A percentile compares a stretch with the other conserved stretches of the same genome.
Conservation (phyloP, 2,888 invertebrate species). For the Glyphotaelius pellucidus region DNA sequence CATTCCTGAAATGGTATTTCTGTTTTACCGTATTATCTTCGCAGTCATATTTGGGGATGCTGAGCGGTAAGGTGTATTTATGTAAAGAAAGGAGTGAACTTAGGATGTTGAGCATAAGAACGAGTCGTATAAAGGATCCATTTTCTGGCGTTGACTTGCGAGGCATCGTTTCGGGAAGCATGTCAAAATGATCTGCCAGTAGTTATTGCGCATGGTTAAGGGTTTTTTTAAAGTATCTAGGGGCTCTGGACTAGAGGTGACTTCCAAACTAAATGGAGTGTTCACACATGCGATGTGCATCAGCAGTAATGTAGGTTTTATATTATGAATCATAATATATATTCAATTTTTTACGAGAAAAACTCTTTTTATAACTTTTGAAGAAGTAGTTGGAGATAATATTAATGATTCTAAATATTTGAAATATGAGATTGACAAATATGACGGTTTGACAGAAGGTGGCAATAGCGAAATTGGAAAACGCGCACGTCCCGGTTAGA, state of each 20-base stretch:
- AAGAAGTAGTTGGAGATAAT: too few species aligned
- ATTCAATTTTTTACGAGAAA: too few species aligned
- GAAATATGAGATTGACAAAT: too few species aligned
- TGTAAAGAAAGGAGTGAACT: neutral
- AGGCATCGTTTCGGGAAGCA: neutral
- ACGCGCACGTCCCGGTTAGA: too few species aligned
- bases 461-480: too few species aligned
- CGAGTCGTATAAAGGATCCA: neutral
- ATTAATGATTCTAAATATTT: too few species aligned
- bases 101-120: neutral
- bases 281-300: too few species aligned
- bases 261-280: neutral
- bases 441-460: too few species aligned
- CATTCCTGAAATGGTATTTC: neutral
- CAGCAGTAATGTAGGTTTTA: neutral
- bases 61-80: neutral
- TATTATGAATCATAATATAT: neutral
- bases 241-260: neutral
- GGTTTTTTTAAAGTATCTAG: neutral
- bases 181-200: neutral
- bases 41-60: neutral
- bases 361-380: too few species aligned
- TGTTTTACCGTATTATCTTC: neutral
- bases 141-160: neutral
- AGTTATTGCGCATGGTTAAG: neutral